Base-by-base conservation (phyloP, 2,113 vertebrate genomes). In the Tetrax tetrax region DNA sequence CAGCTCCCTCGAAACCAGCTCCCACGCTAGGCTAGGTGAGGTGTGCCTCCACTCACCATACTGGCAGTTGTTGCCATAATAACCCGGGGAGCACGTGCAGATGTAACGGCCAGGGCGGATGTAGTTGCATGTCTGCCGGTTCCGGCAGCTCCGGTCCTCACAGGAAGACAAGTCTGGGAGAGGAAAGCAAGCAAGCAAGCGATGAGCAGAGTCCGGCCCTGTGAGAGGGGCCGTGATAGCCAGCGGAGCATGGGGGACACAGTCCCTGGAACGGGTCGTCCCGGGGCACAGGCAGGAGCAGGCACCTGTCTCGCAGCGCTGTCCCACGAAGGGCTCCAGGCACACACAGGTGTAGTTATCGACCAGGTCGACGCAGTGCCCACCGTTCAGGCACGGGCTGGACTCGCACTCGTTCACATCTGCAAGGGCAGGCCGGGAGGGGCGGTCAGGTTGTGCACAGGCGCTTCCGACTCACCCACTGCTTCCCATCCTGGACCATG, bases 271-370 rank as follows among this genome's bases (percentile, higher is more conserved):
- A 0, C 1, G 57, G 87, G 41, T 18, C 4, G 5, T 38, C 4
- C n/a, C 4, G 3, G 54, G 64, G 33, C 3, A 1, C 57, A 33
- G 76, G 43, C 43, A 45, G 76, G 17, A 75, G 61, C 69, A 31
- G 60, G 95, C 95, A 99, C 99, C 99, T 98, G 98, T 99, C 96
- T 99, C 98, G 6, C 99, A 99, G 95, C 95, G 98, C 16, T 64
- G 95, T 94, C 99, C 99, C 41, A 97, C 98, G 91, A 99, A 99
- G 90, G 97, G 94, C 59, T 97, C 90, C 3, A 97, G 92, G 84
- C 99, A 99, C 57, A 97, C 37, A 35, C 99, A 99, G 90, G 97
- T 98, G 97, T 98, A 99, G 95, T 98, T 98, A 83, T 98, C 91
- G 16, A 98, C 95, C 87, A 95, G 96, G 92, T 99, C 98, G 0